Base-by-base conservation (phyloP, 2,797 vertebrate species). In the Notoglanidium macrostoma region DNA sequence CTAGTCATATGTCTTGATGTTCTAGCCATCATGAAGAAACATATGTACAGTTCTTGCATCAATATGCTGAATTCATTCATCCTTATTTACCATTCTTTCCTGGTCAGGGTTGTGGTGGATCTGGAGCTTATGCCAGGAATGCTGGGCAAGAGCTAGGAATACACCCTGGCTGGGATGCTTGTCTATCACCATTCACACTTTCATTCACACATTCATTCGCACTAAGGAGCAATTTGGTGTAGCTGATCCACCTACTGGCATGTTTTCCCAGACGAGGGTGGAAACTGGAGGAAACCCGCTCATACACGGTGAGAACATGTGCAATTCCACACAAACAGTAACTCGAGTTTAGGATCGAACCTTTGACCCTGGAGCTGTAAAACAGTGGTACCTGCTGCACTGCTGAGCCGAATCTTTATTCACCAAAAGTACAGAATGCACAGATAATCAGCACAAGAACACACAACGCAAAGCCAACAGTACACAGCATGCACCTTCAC, bases 281-380 rank as follows among this genome's bases (percentile, higher is more conserved):
- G 32, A 23, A 44, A 44, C 32, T 5, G 2, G 68, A 72, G 68
- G 68, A 72, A 40, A 72, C 73, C 46, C 14, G 12, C 14, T 15
- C 26, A 2, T 10, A 55, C 9, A 29, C 73, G 2, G 73, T 7
- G 12, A 19, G 74, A 78, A 78, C 74, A 77, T 19, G 29, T 5
- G 17, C 17, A 32, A 55, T 51, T 76, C 26, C 0, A 15, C 12
- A 49, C 46, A 51, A 76, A 76, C 46, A 55, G 15, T 55, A 55
- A 78, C 15, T 51, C 0, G 3, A 51, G 73, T 2, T 76, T 29
- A 76, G 73, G 46, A 21, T 55, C n/a, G 74, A 32, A 77, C 74
- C n/a, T 77, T 55, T 49, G n/a, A 77, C 74, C 74, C 49, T 54
- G n/a, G 51, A 55, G 74, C 51, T 55, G 74, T 77, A 77, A 77